phyloP scores from a whole-genome alignment of 2,797 vertebrate species.

The Argentina silus region DNA sequence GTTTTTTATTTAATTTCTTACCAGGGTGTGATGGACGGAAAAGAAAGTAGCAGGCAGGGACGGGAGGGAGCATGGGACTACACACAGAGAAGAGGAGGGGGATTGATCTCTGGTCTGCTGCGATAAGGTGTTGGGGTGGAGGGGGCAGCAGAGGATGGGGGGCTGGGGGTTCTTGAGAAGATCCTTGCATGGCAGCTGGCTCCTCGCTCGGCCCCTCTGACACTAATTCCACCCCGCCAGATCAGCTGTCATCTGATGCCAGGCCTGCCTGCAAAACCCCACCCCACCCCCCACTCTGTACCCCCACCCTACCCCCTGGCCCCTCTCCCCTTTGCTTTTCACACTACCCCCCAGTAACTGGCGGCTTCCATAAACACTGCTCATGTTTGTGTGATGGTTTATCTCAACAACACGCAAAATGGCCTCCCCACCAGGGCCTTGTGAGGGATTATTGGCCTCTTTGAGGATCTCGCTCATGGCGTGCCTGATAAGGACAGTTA shows the following conservation, averaged over 20 bases:
- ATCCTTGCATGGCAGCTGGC: constrained; percentile 47
- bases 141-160: background rate
- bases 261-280: constrained; percentile 25
- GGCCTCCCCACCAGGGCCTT: background rate
- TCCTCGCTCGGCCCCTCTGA: constrained; percentile 36
- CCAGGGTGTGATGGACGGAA: constrained; percentile 24
- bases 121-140: constrained; percentile 44
- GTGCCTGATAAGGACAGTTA: background rate
- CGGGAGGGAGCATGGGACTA: constrained; percentile 15
- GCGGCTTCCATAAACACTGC: constrained; percentile 3
- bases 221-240: constrained; percentile 57
- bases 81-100: constrained; percentile 20
- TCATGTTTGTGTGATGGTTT: constrained; percentile 5
- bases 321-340: background rate
- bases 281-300: background rate
- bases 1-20: no score
- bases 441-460: constrained; percentile 4
- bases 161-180: constrained; percentile 29
- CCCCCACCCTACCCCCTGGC: background rate
- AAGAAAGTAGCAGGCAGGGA: constrained; percentile 30
- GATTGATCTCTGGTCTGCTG: constrained; percentile 50
- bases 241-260: constrained; percentile 61
- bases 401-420: constrained; percentile 12
- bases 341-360: background rate
- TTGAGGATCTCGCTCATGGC: constrained; percentile 6